Conservation (phyloP, 2,797 vertebrate species). For the Neomorphus geoffroyi region DNA sequence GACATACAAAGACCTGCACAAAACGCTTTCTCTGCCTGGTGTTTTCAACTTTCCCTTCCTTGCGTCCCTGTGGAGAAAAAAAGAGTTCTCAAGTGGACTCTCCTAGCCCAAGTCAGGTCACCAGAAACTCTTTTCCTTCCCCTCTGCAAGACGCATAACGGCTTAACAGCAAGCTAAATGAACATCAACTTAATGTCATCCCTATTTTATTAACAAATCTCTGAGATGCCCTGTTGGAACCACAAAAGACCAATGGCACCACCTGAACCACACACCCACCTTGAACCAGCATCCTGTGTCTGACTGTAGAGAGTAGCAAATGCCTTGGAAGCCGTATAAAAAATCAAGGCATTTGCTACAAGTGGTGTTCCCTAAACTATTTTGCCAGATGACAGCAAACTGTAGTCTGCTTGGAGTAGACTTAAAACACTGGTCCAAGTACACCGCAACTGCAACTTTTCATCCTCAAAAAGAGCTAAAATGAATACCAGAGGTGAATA, state of each 20-base stretch:
- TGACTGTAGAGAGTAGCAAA: background rate
- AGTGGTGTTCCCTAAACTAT: background rate
- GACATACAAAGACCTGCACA: background rate
- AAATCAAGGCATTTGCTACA: background rate
- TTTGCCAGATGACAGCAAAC: background rate
- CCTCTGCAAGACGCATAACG: background rate
- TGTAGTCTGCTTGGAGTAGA: background rate
- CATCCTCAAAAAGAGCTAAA: background rate
- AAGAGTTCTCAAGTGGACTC: background rate
- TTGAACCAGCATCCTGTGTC: background rate
- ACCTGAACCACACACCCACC: background rate
- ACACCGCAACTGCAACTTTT: fast-evolving
- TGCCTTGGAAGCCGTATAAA: background rate
- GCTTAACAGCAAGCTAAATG: background rate
- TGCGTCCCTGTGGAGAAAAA: background rate
- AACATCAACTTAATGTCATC: background rate
- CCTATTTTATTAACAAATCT: background rate
- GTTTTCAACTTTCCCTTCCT: background rate
- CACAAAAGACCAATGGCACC: background rate
- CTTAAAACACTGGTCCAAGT: background rate
- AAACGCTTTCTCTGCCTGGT: background rate
- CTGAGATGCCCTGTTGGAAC: background rate
- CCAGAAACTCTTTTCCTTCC: background rate
- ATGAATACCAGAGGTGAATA: too few species aligned
- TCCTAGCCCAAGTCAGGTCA: background rate